A percentile compares a stretch with the other conserved stretches of the same genome.
phyloP scores from a whole-genome alignment of 2,113 vertebrate species.

The Phodopus roborovskii region DNA sequence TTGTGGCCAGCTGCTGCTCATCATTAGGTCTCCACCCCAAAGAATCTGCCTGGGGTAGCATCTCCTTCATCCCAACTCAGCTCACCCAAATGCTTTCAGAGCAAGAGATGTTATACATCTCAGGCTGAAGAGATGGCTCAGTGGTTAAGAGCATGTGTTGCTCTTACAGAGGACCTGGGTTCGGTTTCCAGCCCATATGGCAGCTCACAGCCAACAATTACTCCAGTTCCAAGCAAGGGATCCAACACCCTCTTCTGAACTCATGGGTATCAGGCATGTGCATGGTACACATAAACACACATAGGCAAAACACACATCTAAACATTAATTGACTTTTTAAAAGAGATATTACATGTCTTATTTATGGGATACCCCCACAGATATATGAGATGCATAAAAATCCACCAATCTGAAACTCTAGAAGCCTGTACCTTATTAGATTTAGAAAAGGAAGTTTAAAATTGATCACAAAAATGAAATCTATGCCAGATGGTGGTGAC shows the following conservation, averaged over 20 bases:
- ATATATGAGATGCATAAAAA: not conserved
- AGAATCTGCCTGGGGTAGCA: not conserved
- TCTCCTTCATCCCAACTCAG: not conserved
- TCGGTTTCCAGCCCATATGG: too few species aligned
- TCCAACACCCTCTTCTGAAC: not conserved
- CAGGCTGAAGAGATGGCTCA: not conserved
- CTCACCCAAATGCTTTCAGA: not conserved
- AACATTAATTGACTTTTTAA: not conserved
- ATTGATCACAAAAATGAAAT: slow-evolving; percentile 7
- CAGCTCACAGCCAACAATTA: not conserved
- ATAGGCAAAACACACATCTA: not conserved
- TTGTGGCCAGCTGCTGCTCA: not conserved
- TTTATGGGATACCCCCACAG: not conserved
- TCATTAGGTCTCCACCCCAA: not conserved
- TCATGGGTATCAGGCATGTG: not conserved
- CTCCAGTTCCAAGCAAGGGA: not conserved
- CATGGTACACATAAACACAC: not conserved
- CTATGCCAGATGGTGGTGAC: too few species aligned
- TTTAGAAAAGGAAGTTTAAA: not conserved
- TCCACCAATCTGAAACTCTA: not conserved
- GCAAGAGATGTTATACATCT: not conserved
- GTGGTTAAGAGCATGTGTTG: not conserved
- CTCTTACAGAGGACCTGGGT: not conserved
- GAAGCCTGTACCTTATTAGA: not conserved
- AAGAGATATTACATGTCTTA: not conserved